A percentile compares a stretch with the other conserved stretches of the same genome.
phyloP scores from a whole-genome alignment of 2,888 invertebrate species.

The Lypha dubia region DNA sequence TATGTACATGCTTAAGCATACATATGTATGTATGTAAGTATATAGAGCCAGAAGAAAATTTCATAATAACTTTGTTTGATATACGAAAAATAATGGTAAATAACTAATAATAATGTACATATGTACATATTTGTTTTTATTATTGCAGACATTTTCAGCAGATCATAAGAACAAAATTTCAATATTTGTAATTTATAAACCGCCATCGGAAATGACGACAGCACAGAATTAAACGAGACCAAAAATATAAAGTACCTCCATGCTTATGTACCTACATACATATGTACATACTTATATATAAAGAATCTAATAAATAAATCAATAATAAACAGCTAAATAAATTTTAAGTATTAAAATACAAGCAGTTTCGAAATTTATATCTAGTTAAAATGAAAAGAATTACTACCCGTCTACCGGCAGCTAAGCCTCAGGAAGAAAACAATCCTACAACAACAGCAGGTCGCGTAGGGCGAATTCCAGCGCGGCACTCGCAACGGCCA shows the following conservation, averaged over 20 bases:
- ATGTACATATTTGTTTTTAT: slow-evolving; percentile 1
- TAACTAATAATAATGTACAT: slow-evolving; percentile 22
- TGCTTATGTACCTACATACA: no score
- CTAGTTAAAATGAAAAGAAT: slow-evolving; percentile 44
- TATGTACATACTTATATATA: no score
- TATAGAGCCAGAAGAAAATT: background rate
- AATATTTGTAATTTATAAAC: background rate
- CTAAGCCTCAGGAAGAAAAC: slow-evolving; percentile 23
- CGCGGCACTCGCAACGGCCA: slow-evolving; percentile 74
- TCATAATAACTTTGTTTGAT: background rate
- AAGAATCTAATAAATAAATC: background rate
- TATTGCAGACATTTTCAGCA: slow-evolving; percentile 21
- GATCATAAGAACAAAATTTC: no score
- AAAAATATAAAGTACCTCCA: no score
- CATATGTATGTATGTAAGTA: slow-evolving; percentile 2
- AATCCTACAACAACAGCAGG: slow-evolving; percentile 13
- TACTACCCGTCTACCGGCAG: slow-evolving; percentile 28
- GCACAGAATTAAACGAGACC: background rate
- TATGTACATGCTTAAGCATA: background rate
- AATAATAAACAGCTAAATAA: background rate
- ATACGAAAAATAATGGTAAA: background rate
- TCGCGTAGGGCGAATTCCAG: slow-evolving; percentile 52
- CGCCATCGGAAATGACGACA: slow-evolving; percentile 20
- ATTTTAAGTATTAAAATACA: background rate
- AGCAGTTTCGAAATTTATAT: background rate